Base-by-base conservation (phyloP, 2,113 vertebrate genomes). In the Aramus guarauna region DNA sequence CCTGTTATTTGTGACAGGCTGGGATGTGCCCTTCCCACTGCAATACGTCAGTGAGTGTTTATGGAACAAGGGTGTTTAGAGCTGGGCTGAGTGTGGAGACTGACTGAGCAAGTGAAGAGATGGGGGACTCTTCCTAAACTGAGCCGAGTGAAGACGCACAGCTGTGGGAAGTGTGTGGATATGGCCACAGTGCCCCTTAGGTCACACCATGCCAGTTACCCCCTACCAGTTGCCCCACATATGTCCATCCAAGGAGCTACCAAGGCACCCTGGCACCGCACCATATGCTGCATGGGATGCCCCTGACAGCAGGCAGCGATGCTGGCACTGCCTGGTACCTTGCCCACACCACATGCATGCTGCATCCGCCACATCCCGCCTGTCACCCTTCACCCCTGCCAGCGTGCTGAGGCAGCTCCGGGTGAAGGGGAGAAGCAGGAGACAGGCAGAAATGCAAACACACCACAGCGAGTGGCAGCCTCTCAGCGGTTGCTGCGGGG, bases 111-210 rank as follows among this genome's bases (percentile, higher is more conserved):
- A 60, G 21, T 6, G 45, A 68, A 58, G 78, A 7, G 39, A 8
- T 9, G 16, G 14, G 15, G 7, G 3, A 73, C 37, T 85, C 78
- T 15, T 74, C 85, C 37, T n/a, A 16, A 37, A 13, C 32, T 4
- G 36, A 75, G 29, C 32, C 3, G 0, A 14, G n/a, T 3, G 1
- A 63, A 74, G 53, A 9, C 0, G 0, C 18, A 13, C 0, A 1
- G 41, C 55, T 45, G 2, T 6, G 27, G 71, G 50, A 67, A 30
- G 24, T 2, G 37, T 32, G 52, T 19, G 47, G 24, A 6, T 7
- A 1, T 6, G 64, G 39, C 43, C 20, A 3, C 3, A 0, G 73
- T 47, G 34, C 32, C 29, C 39, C 37, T 20, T 50, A 26, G 34
- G n/a, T 41, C 66, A 34, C 30, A 9, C 32, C n/a, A 2, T 45